Evolutionary conservation across 2,888 invertebrate species (phyloP).

Genomic region (Atethmia centrago): DNA sequence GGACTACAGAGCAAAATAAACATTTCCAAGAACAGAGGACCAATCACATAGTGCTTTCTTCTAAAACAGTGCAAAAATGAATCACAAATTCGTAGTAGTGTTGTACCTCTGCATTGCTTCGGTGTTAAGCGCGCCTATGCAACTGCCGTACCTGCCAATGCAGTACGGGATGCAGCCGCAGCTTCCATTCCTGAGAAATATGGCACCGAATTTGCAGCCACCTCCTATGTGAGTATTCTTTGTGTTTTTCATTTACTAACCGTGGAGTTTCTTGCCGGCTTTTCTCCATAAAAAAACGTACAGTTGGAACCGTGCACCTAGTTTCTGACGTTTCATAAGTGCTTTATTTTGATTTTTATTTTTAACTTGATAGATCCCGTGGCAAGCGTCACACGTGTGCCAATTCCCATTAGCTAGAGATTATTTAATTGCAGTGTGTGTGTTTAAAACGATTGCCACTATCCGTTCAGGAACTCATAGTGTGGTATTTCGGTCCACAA

Average conservation of each 20-base stretch:
- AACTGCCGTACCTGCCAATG: constrained; percentile 66
- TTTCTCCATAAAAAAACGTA: too few relatives aligned
- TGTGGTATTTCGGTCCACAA: too few relatives aligned
- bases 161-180: constrained; percentile 67
- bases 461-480: too few relatives aligned
- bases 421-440: too few relatives aligned
- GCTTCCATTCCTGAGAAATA: constrained; percentile 70
- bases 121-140: constrained; percentile 74
- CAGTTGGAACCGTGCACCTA: too few relatives aligned
- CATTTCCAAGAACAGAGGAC: neutral
- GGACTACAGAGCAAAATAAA: constrained; percentile 24
- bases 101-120: constrained; percentile 67
- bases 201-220: constrained; percentile 67
- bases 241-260: neutral
- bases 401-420: too few relatives aligned
- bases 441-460: too few relatives aligned
- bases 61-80: constrained; percentile 59
- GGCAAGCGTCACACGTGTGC: too few relatives aligned
- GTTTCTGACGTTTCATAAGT: too few relatives aligned
- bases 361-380: too few relatives aligned
- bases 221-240: constrained; percentile 71
- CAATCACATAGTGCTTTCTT: constrained; percentile 1
- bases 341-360: too few relatives aligned
- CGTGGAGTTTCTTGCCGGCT: too few relatives aligned
- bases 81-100: constrained; percentile 58